phyloP scores from a whole-genome alignment of 2,797 vertebrate species.

The Myotis myotis region DNA sequence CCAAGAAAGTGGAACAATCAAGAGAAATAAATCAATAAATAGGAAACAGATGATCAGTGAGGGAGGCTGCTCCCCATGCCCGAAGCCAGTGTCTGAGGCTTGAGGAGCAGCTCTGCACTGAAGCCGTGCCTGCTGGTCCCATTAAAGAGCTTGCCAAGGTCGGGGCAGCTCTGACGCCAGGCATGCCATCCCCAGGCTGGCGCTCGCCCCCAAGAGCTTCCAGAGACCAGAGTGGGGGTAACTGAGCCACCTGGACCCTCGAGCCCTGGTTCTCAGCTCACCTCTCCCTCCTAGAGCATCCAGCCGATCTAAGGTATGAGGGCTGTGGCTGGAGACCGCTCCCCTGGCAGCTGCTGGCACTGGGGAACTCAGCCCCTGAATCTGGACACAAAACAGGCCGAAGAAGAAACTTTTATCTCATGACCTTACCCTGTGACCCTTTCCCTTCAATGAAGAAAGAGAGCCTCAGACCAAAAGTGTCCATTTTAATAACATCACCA shows the following conservation, averaged over 20 bases:
- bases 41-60: neutral
- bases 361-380: neutral
- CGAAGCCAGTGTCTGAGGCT: neutral
- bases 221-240: neutral
- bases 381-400: neutral
- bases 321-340: neutral
- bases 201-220: neutral
- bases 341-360: neutral
- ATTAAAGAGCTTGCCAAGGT: neutral
- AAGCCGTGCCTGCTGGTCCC: fast-evolving
- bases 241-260: neutral
- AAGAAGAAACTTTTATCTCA: neutral
- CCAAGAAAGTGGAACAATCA: neutral
- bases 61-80: neutral
- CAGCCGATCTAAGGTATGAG: neutral
- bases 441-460: conserved; percentile 8
- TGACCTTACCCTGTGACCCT: neutral
- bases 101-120: neutral
- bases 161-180: neutral
- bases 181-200: neutral
- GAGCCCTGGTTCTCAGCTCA: neutral
- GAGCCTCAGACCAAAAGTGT: neutral
- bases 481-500: neutral
- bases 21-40: neutral
- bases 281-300: neutral